A percentile compares a stretch with the other conserved stretches of the same genome.
These are phyloP conservation scores for Choristoneura fumiferana DNA, from an alignment of 1,140 invertebrate species.

Conservation along the genomic window DNA sequence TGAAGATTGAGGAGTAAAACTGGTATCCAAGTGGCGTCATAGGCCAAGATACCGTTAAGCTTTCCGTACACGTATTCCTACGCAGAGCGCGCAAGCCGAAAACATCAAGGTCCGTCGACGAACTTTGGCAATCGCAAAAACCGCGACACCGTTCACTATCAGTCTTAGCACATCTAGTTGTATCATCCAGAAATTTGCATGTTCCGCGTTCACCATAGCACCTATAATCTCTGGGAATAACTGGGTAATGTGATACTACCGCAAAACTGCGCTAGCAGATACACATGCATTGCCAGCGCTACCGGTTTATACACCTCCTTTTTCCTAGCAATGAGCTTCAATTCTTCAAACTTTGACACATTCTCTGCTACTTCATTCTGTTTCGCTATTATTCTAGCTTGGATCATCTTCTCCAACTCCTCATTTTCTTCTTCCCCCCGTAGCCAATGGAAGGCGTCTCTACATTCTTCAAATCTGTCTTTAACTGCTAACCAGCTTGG, in stretches of 20 bases:
- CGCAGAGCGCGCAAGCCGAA: background rate
- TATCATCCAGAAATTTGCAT: constrained; percentile 81
- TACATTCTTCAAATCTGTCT: constrained; percentile 68
- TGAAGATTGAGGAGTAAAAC: background rate
- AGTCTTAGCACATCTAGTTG: constrained; percentile 79
- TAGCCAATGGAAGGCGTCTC: constrained; percentile 68
- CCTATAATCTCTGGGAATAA: constrained; percentile 80
- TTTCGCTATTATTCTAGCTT: constrained; percentile 33
- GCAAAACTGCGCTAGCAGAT: background rate
- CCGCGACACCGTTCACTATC: constrained; percentile 40
- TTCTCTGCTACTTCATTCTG: constrained; percentile 26
- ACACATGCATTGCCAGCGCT: background rate
- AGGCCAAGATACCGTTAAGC: background rate
- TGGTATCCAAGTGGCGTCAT: constrained; percentile 1
- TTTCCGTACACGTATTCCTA: background rate
- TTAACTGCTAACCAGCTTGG: constrained; percentile 82
- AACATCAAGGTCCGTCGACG: constrained; percentile 7
- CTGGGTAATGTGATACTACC: constrained; percentile 74
- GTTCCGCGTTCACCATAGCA: constrained; percentile 52
- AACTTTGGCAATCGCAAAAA: background rate
- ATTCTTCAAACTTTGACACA: background rate
- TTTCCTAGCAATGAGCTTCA: background rate
- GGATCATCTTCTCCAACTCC: constrained; percentile 57
- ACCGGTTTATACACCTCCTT: constrained; percentile 7
- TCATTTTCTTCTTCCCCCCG: constrained; percentile 63